Conservation (phyloP, 2,888 invertebrate genomes). For the Leptogaster cylindrica region DNA sequence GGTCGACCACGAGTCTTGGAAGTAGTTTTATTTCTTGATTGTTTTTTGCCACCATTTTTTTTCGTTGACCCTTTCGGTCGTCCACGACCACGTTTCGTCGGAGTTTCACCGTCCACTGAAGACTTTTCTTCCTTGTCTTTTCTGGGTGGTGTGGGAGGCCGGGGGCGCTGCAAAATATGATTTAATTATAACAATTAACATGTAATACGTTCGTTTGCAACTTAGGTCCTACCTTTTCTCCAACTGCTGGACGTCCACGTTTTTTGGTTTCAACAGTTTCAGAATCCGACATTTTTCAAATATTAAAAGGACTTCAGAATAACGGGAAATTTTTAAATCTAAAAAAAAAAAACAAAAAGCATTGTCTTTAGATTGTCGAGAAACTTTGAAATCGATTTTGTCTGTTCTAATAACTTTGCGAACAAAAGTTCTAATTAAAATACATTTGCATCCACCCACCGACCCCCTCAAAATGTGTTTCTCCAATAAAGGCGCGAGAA, state of each 20-base stretch:
- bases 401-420: no score
- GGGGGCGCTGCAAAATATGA: conserved; percentile 57
- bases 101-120: conserved; percentile 65
- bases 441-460: no score
- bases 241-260: conserved; percentile 47
- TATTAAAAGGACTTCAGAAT: no score
- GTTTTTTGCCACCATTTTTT: conserved; percentile 58
- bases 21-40: conserved; percentile 44
- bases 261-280: conserved; percentile 51
- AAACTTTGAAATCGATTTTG: no score
- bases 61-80: conserved; percentile 67
- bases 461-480: no score
- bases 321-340: no score
- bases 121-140: conserved; percentile 67
- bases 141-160: conserved; percentile 61
- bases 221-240: conserved; percentile 45
- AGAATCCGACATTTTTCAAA: conserved; percentile 50
- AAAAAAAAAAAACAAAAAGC: no score
- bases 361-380: no score
- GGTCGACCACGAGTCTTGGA: conserved; percentile 49
- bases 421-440: no score
- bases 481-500: conserved; percentile 37
- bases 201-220: background rate
- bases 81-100: conserved; percentile 66
- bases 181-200: background rate